A percentile compares a stretch with the other conserved stretches of the same genome.
phyloP scores from a whole-genome alignment of 1,140 invertebrate species.

The Bombyx mori region DNA sequence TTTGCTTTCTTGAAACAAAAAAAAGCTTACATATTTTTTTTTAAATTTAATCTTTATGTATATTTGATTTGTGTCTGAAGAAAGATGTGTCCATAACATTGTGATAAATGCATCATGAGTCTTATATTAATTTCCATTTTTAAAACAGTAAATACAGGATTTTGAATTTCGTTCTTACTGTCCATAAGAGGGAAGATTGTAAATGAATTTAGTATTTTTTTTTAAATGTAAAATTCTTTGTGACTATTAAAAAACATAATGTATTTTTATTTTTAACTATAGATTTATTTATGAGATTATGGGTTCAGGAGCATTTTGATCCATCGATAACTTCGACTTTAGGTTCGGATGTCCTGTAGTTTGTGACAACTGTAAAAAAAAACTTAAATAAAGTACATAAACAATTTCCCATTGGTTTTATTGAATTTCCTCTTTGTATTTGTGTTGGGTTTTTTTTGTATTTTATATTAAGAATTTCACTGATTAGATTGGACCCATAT shows the following conservation, averaged over 20 bases:
- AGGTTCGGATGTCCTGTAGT: conserved; percentile 62
- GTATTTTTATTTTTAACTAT: conserved; percentile 43
- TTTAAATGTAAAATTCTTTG: conserved; percentile 48
- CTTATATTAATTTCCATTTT: conserved; percentile 44
- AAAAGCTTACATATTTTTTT: conserved; percentile 36
- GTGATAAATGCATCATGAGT: conserved; percentile 61
- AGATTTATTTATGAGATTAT: conserved; percentile 50
- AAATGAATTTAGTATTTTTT: conserved; percentile 64
- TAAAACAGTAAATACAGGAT: conserved; percentile 32
- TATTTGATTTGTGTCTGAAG: conserved; percentile 57
- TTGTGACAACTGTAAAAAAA: conserved; percentile 62
- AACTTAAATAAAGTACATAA: conserved; percentile 59
- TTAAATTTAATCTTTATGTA: conserved; percentile 61
- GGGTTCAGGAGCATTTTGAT: conserved; percentile 55
- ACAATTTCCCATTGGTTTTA: conserved; percentile 23
- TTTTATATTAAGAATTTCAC: no score
- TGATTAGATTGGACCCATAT: no score
- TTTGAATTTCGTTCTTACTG: conserved; percentile 50
- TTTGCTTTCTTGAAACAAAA: conserved; percentile 58
- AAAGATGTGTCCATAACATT: conserved; percentile 60
- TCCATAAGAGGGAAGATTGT: conserved; percentile 62
- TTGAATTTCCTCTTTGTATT: conserved; percentile 5
- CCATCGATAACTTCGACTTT: conserved; percentile 53
- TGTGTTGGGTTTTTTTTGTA: not conserved
- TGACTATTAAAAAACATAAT: conserved; percentile 31